Evolutionary conservation across 1,140 invertebrate genomes (phyloP).

Genomic region (Adelges cooleyi): DNA sequence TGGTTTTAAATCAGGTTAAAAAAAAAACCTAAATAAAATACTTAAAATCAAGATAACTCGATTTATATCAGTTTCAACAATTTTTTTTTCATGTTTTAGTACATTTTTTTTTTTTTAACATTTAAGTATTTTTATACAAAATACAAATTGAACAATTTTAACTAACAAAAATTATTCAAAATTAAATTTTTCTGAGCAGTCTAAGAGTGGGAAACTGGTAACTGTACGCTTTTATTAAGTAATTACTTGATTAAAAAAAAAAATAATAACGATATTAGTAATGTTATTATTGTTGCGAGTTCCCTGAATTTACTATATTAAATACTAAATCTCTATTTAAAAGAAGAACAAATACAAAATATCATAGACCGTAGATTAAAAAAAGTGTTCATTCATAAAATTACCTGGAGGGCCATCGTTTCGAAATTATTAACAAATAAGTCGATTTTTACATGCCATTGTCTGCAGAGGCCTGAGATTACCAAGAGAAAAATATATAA

Average conservation of each 20-base stretch:
- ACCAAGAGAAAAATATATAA: conserved; percentile 2
- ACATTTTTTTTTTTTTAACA: too few relatives aligned
- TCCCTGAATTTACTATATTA: too few relatives aligned
- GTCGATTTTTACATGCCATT: too few relatives aligned
- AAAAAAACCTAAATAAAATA: conserved; percentile 3
- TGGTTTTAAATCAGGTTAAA: conserved; percentile 12
- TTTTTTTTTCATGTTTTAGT: too few relatives aligned
- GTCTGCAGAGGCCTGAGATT: not conserved
- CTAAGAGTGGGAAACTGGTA: conserved; percentile 1
- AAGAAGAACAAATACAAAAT: too few relatives aligned
- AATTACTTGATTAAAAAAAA: not conserved
- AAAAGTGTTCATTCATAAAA: too few relatives aligned
- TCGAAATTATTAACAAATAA: too few relatives aligned
- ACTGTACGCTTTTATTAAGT: not conserved
- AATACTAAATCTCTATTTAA: too few relatives aligned
- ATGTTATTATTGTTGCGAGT: not conserved
- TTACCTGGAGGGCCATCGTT: too few relatives aligned
- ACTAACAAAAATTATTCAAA: not conserved
- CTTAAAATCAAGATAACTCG: not conserved
- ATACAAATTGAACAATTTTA: conserved; percentile 2
- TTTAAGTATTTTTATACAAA: not conserved
- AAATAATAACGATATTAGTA: not conserved
- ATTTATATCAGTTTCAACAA: not conserved
- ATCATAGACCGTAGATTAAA: too few relatives aligned
- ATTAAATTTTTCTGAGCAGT: not conserved